These are phyloP conservation scores for Eudemis profundana DNA, from an alignment of 2,888 invertebrate species.

Conservation along the genomic window DNA sequence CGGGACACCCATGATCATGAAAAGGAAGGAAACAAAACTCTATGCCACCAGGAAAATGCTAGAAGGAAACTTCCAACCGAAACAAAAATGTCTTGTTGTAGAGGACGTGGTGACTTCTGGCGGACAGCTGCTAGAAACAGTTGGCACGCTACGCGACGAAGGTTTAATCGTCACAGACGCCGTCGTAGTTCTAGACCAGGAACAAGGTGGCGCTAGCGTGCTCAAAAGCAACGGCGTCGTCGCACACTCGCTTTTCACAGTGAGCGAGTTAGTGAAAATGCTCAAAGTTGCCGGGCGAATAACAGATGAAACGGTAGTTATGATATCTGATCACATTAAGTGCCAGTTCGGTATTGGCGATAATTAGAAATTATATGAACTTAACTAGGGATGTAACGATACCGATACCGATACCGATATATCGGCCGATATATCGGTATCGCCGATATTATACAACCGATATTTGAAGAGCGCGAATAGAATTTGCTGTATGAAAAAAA, in stretches of 20 bases:
- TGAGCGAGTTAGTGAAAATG: constrained; percentile 87
- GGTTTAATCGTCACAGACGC: constrained; percentile 90
- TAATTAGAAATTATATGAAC: constrained; percentile 40
- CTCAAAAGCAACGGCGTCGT: constrained; percentile 89
- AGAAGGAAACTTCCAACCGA: constrained; percentile 90
- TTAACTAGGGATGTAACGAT: too few relatives aligned
- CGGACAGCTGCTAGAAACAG: constrained; percentile 96
- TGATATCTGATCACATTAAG: constrained; percentile 73
- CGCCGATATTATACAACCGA: too few relatives aligned
- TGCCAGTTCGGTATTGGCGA: constrained; percentile 64
- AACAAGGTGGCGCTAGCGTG: constrained; percentile 94
- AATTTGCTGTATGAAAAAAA: too few relatives aligned
- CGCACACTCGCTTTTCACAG: constrained; percentile 88
- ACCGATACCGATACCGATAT: too few relatives aligned
- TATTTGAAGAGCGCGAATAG: too few relatives aligned
- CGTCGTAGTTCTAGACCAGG: constrained; percentile 94
- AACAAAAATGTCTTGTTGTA: constrained; percentile 93
- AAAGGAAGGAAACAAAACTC: constrained; percentile 96
- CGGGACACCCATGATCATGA: constrained; percentile 93
- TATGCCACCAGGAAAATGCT: constrained; percentile 98
- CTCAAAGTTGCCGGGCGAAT: constrained; percentile 88
- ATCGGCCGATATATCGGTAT: too few relatives aligned
- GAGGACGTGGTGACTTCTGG: constrained; percentile 98
- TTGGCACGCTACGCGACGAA: constrained; percentile 87
- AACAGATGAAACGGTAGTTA: constrained; percentile 72